Percentiles rank a stretch among this genome's conserved stretches.
Evolutionary conservation across 2,888 invertebrate species (phyloP).

Genomic region (Cantharis nigra): DNA sequence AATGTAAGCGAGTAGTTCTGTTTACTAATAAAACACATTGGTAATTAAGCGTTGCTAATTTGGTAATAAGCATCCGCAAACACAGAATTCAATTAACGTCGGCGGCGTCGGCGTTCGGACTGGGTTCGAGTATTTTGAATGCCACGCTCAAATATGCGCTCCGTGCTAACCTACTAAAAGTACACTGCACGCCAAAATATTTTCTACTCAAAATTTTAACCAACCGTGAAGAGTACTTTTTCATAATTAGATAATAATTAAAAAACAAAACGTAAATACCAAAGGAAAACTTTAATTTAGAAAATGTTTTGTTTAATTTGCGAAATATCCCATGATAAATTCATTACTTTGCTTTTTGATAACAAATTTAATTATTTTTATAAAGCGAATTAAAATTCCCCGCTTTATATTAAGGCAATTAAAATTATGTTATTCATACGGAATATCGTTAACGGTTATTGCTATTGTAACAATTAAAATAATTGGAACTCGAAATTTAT

Average conservation of each 20-base stretch:
- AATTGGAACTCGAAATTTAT: background rate
- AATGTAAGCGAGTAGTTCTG: conserved; percentile 54
- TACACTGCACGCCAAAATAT: background rate
- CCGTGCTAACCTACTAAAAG: background rate
- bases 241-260: background rate
- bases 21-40: conserved; percentile 58
- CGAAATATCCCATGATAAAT: background rate
- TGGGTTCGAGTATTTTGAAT: conserved; percentile 26
- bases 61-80: conserved; percentile 58
- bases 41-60: conserved; percentile 59
- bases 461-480: background rate
- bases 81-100: conserved; percentile 57
- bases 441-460: background rate
- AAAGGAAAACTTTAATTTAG: background rate
- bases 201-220: background rate
- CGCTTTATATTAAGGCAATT: background rate
- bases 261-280: background rate
- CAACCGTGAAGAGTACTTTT: background rate
- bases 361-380: background rate
- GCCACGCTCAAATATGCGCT: conserved; percentile 14
- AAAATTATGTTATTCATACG: background rate
- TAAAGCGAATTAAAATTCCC: background rate
- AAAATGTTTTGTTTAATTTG: background rate
- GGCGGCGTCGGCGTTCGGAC: conserved; percentile 32
- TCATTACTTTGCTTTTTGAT: background rate